phyloP scores from a whole-genome alignment of 2,888 invertebrate species.

The Aplocera efformata region DNA sequence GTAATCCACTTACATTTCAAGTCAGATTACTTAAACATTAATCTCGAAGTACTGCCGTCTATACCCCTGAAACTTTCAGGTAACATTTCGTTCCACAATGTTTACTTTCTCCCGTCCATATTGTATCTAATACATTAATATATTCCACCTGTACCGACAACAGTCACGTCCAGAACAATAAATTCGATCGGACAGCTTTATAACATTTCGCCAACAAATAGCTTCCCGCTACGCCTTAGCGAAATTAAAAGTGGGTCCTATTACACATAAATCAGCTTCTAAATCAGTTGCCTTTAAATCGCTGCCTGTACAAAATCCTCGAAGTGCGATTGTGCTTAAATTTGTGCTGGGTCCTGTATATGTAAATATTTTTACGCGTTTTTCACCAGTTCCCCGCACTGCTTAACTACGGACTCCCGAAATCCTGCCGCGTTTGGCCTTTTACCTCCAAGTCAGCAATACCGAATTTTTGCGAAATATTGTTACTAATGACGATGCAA shows the following conservation, averaged over 20 bases:
- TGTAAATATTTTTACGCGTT: background rate
- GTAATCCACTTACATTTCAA: no score
- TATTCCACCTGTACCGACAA: conserved; percentile 9
- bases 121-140: background rate
- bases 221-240: conserved; percentile 47
- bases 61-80: no score
- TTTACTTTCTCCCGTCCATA: no score
- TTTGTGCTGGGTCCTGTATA: conserved; percentile 14
- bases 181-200: conserved; percentile 65
- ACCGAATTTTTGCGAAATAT: no score
- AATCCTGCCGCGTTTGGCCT: no score
- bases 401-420: no score
- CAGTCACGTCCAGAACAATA: conserved; percentile 41
- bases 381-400: no score
- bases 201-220: conserved; percentile 49
- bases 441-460: no score
- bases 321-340: conserved; percentile 12
- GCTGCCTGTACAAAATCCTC: conserved; percentile 20
- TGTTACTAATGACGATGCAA: no score
- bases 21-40: no score
- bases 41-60: no score
- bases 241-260: conserved; percentile 70
- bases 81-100: no score
- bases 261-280: conserved; percentile 62
- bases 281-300: conserved; percentile 45